A percentile compares a stretch with the other conserved stretches of the same genome.
Evolutionary conservation across 1,140 invertebrate species (phyloP).

Genomic region (Campoletis sonorensis): DNA sequence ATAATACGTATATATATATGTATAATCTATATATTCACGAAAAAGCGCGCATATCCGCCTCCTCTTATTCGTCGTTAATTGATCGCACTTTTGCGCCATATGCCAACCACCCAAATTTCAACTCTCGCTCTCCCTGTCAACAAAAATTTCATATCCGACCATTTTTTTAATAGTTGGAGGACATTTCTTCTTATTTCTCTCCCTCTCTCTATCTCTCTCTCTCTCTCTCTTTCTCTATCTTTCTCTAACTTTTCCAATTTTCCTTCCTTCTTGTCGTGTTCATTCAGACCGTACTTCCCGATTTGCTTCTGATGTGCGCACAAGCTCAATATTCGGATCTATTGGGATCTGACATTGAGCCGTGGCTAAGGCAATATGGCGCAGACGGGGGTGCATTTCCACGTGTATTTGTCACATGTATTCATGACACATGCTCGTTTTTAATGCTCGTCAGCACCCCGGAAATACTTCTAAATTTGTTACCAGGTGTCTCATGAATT

Average conservation of each 20-base stretch:
- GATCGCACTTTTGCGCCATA: neutral
- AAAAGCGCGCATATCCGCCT: conserved; percentile 4
- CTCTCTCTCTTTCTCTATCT: neutral
- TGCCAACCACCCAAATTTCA: neutral
- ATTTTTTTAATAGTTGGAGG: neutral
- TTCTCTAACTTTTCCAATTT: neutral
- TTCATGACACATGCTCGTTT: too few species aligned
- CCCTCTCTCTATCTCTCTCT: neutral
- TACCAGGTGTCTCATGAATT: too few species aligned
- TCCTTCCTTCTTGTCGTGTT: neutral
- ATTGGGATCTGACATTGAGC: too few species aligned
- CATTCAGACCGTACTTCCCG: neutral
- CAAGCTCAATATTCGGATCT: conserved; percentile 21
- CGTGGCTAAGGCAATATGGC: too few species aligned
- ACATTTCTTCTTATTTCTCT: too few species aligned
- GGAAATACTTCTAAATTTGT: too few species aligned
- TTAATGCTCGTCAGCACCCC: too few species aligned
- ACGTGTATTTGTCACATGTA: too few species aligned
- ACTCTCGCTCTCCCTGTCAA: neutral
- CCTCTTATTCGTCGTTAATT: neutral
- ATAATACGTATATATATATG: too few species aligned
- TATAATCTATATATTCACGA: too few species aligned
- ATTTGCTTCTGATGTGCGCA: neutral
- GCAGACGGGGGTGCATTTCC: too few species aligned
- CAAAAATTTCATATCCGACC: neutral